Conservation (phyloP, 1,140 invertebrate genomes). For the Zophobas morio region DNA sequence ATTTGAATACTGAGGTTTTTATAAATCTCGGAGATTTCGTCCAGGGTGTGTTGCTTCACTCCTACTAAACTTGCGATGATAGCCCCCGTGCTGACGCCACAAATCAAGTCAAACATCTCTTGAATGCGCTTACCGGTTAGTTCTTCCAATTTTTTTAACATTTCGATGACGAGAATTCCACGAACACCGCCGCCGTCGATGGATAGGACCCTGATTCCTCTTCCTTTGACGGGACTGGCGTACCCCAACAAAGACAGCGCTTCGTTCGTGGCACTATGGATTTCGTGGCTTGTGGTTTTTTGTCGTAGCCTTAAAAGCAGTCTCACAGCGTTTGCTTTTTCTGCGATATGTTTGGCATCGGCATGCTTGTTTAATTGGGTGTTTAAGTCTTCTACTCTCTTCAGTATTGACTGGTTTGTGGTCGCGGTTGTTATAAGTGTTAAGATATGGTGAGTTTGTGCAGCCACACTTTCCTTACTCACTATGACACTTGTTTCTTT, state of each 20-base stretch:
- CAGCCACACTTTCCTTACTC: slow-evolving; percentile 33
- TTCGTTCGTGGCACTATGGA: slow-evolving; percentile 71
- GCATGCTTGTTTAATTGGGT: slow-evolving; percentile 81
- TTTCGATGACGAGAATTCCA: slow-evolving; percentile 86
- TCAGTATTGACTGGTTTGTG: background rate
- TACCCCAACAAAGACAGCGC: slow-evolving; percentile 84
- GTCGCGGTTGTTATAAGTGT: background rate
- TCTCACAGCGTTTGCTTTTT: slow-evolving; percentile 78
- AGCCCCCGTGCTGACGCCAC: slow-evolving; percentile 92
- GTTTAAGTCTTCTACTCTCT: slow-evolving; percentile 76
- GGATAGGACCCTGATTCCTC: slow-evolving; percentile 86
- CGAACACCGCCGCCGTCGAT: slow-evolving; percentile 94
- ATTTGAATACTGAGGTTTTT: slow-evolving; percentile 79
- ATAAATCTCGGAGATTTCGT: slow-evolving; percentile 78
- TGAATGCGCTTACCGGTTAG: slow-evolving; percentile 77
- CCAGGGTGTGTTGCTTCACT: slow-evolving; percentile 70
- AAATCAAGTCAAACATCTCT: slow-evolving; percentile 91
- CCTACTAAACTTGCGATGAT: slow-evolving; percentile 81
- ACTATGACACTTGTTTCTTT: background rate
- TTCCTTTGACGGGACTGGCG: slow-evolving; percentile 76
- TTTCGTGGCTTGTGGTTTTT: slow-evolving; percentile 67
- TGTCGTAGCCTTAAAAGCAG: slow-evolving; percentile 72
- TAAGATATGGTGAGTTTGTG: slow-evolving; percentile 24
- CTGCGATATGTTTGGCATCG: slow-evolving; percentile 78
- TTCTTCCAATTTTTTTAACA: slow-evolving; percentile 83